A percentile compares a stretch with the other conserved stretches of the same genome.
Evolutionary conservation across 2,113 vertebrate species (phyloP).

Genomic region (Ceyx margarethae): DNA sequence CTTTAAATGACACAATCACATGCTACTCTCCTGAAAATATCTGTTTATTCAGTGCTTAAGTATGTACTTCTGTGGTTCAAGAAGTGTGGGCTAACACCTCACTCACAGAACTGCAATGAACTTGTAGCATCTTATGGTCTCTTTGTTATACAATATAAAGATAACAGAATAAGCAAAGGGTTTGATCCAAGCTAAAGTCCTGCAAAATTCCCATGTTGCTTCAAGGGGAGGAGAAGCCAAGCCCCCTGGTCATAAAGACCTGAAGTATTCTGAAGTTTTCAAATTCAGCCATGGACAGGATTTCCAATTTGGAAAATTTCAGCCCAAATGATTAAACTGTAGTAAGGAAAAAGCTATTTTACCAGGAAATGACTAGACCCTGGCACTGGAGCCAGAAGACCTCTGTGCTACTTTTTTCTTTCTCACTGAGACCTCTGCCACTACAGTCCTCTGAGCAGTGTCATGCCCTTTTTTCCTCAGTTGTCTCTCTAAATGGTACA

Average conservation of each 20-base stretch:
- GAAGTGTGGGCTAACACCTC: background rate
- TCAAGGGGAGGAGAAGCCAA: background rate
- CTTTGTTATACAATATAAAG: background rate
- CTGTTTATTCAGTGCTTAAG: background rate
- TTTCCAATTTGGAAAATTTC: background rate
- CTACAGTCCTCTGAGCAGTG: background rate
- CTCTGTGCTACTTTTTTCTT: background rate
- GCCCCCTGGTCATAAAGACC: background rate
- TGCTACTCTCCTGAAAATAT: background rate
- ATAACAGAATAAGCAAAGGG: background rate
- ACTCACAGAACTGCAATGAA: background rate
- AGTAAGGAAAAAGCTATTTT: background rate
- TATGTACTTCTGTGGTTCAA: background rate
- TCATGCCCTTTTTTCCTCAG: background rate
- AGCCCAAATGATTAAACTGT: background rate
- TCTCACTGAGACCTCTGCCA: background rate
- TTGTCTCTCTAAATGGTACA: background rate
- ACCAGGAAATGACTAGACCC: background rate
- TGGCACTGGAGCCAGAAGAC: background rate
- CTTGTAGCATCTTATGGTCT: background rate
- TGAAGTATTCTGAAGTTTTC: background rate
- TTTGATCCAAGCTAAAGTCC: background rate
- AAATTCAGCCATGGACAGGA: background rate
- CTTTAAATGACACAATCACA: background rate
- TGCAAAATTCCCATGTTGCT: background rate